phyloP scores from a whole-genome alignment of 2,888 invertebrate species.

The Eustalomyia histrio region DNA sequence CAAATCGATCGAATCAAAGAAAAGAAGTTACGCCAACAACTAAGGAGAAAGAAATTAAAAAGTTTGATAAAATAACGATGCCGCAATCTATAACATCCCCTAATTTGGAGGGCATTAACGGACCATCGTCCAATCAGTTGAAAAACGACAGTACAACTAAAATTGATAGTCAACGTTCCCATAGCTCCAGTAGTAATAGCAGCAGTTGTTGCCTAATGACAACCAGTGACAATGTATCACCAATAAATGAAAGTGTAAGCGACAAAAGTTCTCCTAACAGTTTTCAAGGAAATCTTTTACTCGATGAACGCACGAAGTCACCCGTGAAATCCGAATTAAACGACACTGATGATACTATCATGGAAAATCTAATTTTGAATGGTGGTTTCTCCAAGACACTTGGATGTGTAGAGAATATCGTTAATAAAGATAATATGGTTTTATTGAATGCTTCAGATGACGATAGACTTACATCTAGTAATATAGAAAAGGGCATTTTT shows the following conservation, averaged over 20 bases:
- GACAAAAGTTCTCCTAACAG: slow-evolving; percentile 76
- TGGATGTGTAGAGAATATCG: slow-evolving; percentile 5
- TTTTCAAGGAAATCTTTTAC: slow-evolving; percentile 71
- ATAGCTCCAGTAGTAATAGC: slow-evolving; percentile 54
- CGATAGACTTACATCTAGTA: background rate
- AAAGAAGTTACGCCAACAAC: slow-evolving; percentile 18
- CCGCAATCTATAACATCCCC: background rate
- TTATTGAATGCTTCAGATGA: background rate
- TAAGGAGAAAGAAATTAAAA: slow-evolving; percentile 21
- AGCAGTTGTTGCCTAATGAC: slow-evolving; percentile 37
- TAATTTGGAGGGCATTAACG: slow-evolving; percentile 35
- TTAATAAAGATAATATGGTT: slow-evolving; percentile 13
- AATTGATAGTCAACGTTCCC: slow-evolving; percentile 68
- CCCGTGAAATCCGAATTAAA: background rate
- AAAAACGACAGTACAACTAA: slow-evolving; percentile 35
- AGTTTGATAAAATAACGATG: background rate
- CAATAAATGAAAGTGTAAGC: slow-evolving; percentile 73
- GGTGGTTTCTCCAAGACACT: slow-evolving; percentile 18
- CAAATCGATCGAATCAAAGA: slow-evolving; percentile 35
- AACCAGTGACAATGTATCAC: slow-evolving; percentile 68
- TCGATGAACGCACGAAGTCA: slow-evolving; percentile 22
- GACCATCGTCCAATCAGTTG: slow-evolving; percentile 1
- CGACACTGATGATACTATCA: slow-evolving; percentile 5
- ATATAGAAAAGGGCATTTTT: background rate
- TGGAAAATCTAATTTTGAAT: background rate